These are phyloP conservation scores for Drosophila siamana DNA, from an alignment of 2,888 invertebrate genomes.

Conservation along the genomic window DNA sequence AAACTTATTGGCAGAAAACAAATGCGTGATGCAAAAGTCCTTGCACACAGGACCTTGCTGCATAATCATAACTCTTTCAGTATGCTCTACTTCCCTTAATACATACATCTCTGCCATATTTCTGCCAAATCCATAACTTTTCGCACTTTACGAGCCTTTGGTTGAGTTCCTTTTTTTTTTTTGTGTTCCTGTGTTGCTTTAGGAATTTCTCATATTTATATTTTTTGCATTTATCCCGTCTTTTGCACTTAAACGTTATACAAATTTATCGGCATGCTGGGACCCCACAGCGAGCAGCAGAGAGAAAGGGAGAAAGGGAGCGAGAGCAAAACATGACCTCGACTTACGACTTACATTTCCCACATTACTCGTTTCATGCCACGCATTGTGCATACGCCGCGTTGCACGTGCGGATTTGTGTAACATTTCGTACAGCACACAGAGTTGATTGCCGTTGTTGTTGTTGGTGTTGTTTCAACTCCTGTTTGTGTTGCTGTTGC, in stretches of 20 bases:
- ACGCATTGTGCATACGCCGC: slow-evolving; percentile 61
- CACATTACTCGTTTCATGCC: slow-evolving; percentile 5
- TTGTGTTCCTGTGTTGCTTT: slow-evolving; percentile 6
- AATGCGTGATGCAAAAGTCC: background rate
- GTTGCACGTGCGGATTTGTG: slow-evolving; percentile 66
- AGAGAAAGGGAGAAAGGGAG: background rate
- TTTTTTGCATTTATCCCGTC: slow-evolving; percentile 37
- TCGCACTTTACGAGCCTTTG: slow-evolving; percentile 11
- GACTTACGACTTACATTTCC: slow-evolving; percentile 19
- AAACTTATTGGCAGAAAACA: background rate
- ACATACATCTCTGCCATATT: slow-evolving; percentile 3
- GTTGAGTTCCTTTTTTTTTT: slow-evolving; percentile 6
- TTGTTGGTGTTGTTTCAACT: slow-evolving; percentile 15
- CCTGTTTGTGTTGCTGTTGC: slow-evolving; percentile 7
- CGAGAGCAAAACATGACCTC: slow-evolving; percentile 29
- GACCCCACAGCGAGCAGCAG: no score
- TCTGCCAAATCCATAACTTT: slow-evolving; percentile 19
- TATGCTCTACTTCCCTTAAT: background rate
- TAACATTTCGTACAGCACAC: slow-evolving; percentile 50
- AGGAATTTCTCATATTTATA: slow-evolving; percentile 19
- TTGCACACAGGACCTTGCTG: slow-evolving; percentile 11
- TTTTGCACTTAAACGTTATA: slow-evolving; percentile 37
- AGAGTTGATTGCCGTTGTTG: slow-evolving; percentile 2
- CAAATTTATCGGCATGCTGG: slow-evolving; percentile 45
- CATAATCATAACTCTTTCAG: slow-evolving; percentile 16